Base-by-base conservation (phyloP, 2,113 vertebrate species). In the Erinaceus europaeus region DNA sequence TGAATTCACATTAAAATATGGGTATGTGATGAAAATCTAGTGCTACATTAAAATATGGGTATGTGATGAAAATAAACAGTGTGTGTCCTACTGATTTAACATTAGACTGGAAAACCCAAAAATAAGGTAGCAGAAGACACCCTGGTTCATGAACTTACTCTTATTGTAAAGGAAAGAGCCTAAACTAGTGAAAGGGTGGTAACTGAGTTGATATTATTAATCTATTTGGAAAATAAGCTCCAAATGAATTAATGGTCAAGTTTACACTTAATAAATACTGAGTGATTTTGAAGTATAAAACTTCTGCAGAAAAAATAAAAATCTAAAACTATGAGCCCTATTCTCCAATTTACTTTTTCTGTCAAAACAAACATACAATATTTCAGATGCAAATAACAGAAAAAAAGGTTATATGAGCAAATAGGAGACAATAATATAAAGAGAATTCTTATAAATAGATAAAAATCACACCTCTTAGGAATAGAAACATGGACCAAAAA, bases 201-300 rank as follows among this genome's bases (percentile, higher is more conserved):
- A 86, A 64, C 17, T 82, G 27, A 44, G 62, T 2, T 20, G 81
- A 20, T 50, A 34, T 68, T 68, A 10, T 62, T 34, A 38, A 27
- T 53, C 72, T 87, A 5, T 59, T n/a, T 78, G 40, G 34, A 57
- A 77, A 84, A n/a, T 32, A 52, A 88, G 14, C 50, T 90, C 34
- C 34, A 81, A 71, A 65, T 83, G 53, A 59, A 29, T 79, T 65
- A 85, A 64, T 14, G 83, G 15, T 42, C 50, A 79, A 86, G 25
- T 40, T 2, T n/a, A n/a, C n/a, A n/a, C n/a, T n/a, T n/a, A n/a
- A n/a, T n/a, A n/a, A 20, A 76, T 75, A 75, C 75, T 84, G 68
- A 80, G 29, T 52, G 59, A 69, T 84, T 57, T 57, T 86, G 73
- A 84, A 74, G 44, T 23, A 55, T 42, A 61, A 80, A 80, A 68